Evolutionary conservation across 1,140 invertebrate genomes (phyloP), one percentile per base, ranked within the genome.

Genomic region (Diabrotica virgifera): DNA sequence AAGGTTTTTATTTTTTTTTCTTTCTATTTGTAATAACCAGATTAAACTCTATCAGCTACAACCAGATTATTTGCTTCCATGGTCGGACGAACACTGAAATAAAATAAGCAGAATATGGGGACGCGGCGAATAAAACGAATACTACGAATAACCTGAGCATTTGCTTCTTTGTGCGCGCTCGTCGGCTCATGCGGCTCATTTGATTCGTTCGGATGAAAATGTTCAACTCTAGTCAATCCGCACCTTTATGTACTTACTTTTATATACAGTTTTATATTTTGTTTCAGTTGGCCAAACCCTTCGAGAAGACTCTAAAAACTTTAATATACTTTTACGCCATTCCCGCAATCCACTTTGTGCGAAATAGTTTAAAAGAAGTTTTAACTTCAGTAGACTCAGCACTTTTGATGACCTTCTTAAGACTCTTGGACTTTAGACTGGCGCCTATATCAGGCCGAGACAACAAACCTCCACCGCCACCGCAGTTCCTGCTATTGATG

Each of bases 291-390:
- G 76, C 72, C 5, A 52, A 62, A 10, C 67, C 74, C 11, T 73
- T 77, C 52, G 61, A 64, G 0, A 70, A 75, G 0, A 51, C 64
- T 35, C 74, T 84, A 12, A 64, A 64, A 1, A 61, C 72, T 53
- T 70, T 91, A 62, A 86, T 89, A 72, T 77, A 84, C 65, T 77
- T 76, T 59, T 89, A 89, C 71, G 66, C 91, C 10, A 83, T 83
- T 12, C 84, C 85, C 0, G 79, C 81, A 0, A 59, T 88, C 35
- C 70, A 80, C 2, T 64, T 86, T 10, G 50, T 88, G 5, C 79
- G 86, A 0, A 66, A 62, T 0, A 69, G 74, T 7, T 67, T 86
- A 7, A 79, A 72, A 0, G 87, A 88, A 74, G 81, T 88, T 1
- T 80, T 87, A 14, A 68, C 59, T 1, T 86, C 85, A 0, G 83